Evolutionary conservation across 2,888 invertebrate species (phyloP), one percentile per base, ranked within the genome.

Genomic region (Eupsilia transversa): DNA sequence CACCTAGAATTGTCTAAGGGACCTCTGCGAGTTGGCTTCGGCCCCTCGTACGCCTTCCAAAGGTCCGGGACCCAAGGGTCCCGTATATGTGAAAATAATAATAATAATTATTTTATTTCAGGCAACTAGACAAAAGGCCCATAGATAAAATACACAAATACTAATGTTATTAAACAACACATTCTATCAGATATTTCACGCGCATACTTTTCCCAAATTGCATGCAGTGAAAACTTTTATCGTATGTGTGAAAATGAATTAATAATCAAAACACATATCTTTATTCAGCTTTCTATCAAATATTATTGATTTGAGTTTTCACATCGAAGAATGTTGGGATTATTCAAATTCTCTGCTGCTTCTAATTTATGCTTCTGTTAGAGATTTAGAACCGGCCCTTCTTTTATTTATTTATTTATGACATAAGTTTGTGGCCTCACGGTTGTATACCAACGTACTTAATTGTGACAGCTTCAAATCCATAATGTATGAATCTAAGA

Each of bases 341-440:
- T 78, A 87, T 82, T 66, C 35, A 78, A 83, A 85, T 86, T 75
- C 6, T 27, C 46, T 79, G 46, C 38, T 46, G 41, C 3, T 10
- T 64, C 61, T 57, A 30, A 63, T 71, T 66, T 77, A 56, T 60
- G 46, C 41, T 65, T n/a, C 38, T 57, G 46, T 72, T 60, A 76
- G 57, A 74, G 23, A 57, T 64, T 63, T 35, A 38, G n/a, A n/a
- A 30, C 14, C 27, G 66, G 61, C 49, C n/a, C 61, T 80, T 68
- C 23, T 57, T 38, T 57, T 38, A 61, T 14, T 49, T 14, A 30
- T 65, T 65, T 56, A 60, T 72, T 80, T 64, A 70, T 41, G 33
- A 78, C n/a, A 38, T 9, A 61, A 35, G 38, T 78, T 43, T 79
- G 17, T 54, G 12, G 17, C 1, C 4, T 61, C 33, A 54, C 1